phyloP scores from a whole-genome alignment of 2,113 vertebrate species.

The Aspidoscelis tigris region DNA sequence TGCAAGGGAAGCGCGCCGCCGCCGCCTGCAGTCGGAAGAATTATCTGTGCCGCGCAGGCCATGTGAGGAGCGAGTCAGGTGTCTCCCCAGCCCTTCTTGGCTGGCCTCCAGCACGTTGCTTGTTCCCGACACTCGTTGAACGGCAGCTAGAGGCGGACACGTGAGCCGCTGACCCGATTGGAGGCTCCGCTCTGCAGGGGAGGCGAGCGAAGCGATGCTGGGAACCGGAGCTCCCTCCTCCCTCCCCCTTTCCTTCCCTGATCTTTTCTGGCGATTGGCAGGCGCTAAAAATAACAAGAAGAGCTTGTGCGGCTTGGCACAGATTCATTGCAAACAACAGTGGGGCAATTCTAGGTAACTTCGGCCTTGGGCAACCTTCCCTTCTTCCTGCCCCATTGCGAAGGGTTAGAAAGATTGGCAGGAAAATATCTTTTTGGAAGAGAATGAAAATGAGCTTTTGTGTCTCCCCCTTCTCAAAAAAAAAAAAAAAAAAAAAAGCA shows the following conservation, averaged over 20 bases:
- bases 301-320: constrained; percentile 10
- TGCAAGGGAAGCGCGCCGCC: background rate
- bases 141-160: constrained; percentile 25
- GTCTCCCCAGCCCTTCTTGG: constrained; percentile 26
- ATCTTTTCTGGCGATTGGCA: background rate
- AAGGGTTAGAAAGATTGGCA: background rate
- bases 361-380: background rate
- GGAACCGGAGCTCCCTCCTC: background rate
- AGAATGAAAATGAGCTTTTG: background rate
- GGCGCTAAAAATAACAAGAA: constrained; percentile 21
- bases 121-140: background rate
- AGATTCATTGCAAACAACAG: background rate
- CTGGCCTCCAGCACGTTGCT: constrained; percentile 32
- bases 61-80: constrained; percentile 40
- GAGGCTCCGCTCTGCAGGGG: constrained; percentile 20
- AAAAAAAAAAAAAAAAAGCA: background rate
- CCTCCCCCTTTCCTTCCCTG: no score
- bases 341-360: background rate
- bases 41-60: constrained; percentile 1
- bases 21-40: background rate
- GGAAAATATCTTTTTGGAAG: background rate
- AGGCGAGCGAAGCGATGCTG: constrained; percentile 3
- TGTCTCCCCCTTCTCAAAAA: no score
- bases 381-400: background rate
- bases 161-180: constrained; percentile 36